These are phyloP conservation scores for Synergus japonicus DNA, from an alignment of 2,888 invertebrate species.

Conservation along the genomic window DNA sequence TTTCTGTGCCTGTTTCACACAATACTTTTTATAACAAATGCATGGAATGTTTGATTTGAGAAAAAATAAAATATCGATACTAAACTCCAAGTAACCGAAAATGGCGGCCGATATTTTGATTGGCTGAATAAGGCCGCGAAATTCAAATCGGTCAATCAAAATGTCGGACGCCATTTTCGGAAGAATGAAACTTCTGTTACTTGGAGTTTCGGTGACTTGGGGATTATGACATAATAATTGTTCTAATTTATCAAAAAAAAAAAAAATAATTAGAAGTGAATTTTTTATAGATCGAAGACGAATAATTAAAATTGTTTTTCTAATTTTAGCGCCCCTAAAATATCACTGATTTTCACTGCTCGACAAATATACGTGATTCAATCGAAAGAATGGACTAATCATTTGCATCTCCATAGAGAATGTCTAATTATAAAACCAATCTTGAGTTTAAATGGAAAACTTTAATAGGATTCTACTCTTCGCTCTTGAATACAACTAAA, in stretches of 20 bases:
- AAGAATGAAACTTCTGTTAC: no score
- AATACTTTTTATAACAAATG: no score
- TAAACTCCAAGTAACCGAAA: no score
- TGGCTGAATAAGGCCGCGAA: no score
- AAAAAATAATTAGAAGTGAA: not conserved
- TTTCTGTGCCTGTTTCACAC: no score
- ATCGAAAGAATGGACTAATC: slow-evolving; percentile 21
- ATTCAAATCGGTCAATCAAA: no score
- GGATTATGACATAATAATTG: not conserved
- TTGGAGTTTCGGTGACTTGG: no score
- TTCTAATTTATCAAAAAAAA: not conserved
- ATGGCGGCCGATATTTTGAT: no score
- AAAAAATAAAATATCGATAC: no score
- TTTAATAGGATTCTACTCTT: slow-evolving; percentile 38
- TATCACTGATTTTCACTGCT: not conserved
- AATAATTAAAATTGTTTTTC: not conserved
- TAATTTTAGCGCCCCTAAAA: not conserved
- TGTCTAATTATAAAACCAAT: slow-evolving; percentile 36
- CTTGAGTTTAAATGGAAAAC: slow-evolving; percentile 34
- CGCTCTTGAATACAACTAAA: not conserved
- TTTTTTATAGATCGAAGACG: not conserved
- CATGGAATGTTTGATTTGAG: no score
- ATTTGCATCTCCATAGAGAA: slow-evolving; percentile 33
- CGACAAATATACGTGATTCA: slow-evolving; percentile 10
- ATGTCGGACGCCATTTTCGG: no score